Conservation (phyloP, 2,113 vertebrate genomes). For the Nothoprocta perdicaria region DNA sequence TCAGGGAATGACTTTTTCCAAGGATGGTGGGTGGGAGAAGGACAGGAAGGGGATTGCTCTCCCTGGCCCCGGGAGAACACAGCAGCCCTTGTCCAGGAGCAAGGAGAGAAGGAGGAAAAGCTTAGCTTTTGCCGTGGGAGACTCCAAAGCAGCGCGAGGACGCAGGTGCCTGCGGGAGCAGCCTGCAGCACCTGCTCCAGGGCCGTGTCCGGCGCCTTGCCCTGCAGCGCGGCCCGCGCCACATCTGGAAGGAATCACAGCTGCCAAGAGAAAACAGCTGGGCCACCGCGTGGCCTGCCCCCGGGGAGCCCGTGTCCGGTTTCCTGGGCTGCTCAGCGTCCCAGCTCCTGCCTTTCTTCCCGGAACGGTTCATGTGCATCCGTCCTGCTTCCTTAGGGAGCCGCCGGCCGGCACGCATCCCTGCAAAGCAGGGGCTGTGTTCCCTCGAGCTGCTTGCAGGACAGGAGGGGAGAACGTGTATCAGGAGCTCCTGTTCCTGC, state of each 20-base stretch:
- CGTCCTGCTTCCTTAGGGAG: background rate
- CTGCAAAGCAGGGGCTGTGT: background rate
- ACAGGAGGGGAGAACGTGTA: accelerated
- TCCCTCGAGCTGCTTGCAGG: background rate
- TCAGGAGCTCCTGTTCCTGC: accelerated
- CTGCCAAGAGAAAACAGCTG: background rate
- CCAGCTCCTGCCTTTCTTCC: background rate
- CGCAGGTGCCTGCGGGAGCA: background rate
- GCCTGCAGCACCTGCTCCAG: background rate
- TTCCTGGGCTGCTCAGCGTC: background rate
- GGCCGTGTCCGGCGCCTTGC: background rate
- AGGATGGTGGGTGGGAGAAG: too few species aligned
- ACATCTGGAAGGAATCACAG: background rate
- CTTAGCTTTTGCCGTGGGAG: background rate
- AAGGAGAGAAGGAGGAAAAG: background rate
- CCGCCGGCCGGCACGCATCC: background rate
- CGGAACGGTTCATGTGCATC: background rate
- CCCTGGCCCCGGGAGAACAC: background rate
- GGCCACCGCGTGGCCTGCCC: background rate
- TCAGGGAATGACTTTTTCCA: background rate
- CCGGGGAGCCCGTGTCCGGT: background rate
- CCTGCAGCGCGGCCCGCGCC: accelerated
- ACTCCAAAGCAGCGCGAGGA: background rate
- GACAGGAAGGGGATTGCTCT: background rate
- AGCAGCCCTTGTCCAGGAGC: background rate